Percentiles rank a stretch among this genome's conserved stretches.
Conservation (phyloP, 2,888 invertebrate genomes). For the Ptilodon capucinus region DNA sequence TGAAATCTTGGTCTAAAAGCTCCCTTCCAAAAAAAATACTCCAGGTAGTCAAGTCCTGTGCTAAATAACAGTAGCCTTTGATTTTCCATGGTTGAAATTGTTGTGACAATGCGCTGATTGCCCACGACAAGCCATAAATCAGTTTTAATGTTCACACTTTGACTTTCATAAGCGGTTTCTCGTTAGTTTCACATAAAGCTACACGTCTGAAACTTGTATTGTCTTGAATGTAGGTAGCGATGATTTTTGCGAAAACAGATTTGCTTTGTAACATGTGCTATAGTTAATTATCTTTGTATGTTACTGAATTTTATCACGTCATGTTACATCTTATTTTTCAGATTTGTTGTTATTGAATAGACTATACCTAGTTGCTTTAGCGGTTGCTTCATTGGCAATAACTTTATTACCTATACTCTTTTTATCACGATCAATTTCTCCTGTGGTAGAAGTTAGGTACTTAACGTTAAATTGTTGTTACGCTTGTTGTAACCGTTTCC, state of each 20-base stretch:
- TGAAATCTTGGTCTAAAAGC: neutral
- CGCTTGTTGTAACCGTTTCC: conserved; percentile 20
- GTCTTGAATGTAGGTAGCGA: conserved; percentile 17
- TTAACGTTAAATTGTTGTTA: neutral
- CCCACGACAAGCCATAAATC: conserved; percentile 24
- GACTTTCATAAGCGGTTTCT: conserved; percentile 21
- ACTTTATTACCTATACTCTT: too few species aligned
- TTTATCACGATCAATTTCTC: too few species aligned
- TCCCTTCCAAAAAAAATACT: neutral
- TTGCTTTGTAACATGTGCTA: neutral
- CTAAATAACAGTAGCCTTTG: conserved; percentile 6
- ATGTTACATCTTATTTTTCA: too few species aligned
- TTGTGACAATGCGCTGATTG: conserved; percentile 5
- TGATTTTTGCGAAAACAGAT: conserved; percentile 1
- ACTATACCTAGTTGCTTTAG: too few species aligned
- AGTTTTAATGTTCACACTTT: conserved; percentile 15
- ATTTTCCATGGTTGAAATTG: conserved; percentile 7
- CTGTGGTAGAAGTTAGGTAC: too few species aligned
- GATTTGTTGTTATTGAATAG: too few species aligned
- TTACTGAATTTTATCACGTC: too few species aligned
- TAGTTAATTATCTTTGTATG: neutral
- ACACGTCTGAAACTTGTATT: conserved; percentile 21
- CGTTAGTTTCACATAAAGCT: conserved; percentile 15
- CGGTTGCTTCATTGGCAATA: too few species aligned
- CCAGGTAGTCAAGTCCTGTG: neutral